Percentiles rank a stretch among this genome's conserved stretches.
Conservation (phyloP, 1,140 invertebrate genomes). For the Batillaria attramentaria region DNA sequence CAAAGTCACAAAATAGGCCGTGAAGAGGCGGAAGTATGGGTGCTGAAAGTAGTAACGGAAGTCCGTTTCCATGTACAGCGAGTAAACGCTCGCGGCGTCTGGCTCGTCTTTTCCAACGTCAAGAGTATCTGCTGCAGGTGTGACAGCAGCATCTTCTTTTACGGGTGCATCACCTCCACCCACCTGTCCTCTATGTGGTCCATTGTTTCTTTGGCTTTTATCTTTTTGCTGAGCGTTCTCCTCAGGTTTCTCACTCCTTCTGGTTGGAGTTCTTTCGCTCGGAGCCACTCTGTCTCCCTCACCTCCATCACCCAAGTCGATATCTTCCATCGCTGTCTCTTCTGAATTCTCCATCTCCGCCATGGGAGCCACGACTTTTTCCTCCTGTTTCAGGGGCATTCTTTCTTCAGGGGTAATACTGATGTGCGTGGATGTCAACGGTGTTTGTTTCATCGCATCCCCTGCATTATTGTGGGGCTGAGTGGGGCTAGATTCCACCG, state of each 20-base stretch:
- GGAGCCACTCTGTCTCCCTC: too few relatives aligned
- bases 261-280: too few relatives aligned
- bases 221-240: not conserved
- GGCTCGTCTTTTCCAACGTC: not conserved
- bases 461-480: not conserved
- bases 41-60: conserved; percentile 76
- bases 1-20: conserved; percentile 75
- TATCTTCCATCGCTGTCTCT: not conserved
- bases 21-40: conserved; percentile 74
- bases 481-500: not conserved
- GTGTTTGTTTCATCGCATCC: not conserved
- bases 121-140: too few relatives aligned
- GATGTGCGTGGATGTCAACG: not conserved
- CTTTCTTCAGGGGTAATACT: not conserved
- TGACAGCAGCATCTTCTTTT: too few relatives aligned
- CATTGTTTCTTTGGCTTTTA: not conserved
- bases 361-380: not conserved
- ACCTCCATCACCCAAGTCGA: not conserved
- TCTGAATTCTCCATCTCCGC: not conserved
- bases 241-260: too few relatives aligned
- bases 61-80: conserved; percentile 73
- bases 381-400: not conserved
- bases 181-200: not conserved
- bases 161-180: not conserved
- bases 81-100: conserved; percentile 56